Evolutionary conservation across 2,113 vertebrate genomes (phyloP).

Genomic region (Herpetotheres cachinnans): DNA sequence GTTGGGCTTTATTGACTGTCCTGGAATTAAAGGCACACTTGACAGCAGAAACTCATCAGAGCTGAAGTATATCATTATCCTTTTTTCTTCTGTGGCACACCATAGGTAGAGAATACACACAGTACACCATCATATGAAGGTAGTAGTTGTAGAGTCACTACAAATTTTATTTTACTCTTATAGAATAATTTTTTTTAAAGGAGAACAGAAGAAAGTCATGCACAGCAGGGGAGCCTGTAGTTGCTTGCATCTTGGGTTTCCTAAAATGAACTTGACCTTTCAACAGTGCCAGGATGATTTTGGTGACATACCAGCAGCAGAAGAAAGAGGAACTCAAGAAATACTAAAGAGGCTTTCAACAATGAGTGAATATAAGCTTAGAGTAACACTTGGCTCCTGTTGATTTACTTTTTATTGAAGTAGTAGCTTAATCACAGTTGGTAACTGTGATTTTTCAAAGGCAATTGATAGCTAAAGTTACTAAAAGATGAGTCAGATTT

Average conservation of each 20-base stretch:
- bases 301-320: neutral
- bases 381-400: neutral
- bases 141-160: neutral
- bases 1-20: neutral
- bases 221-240: neutral
- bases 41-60: neutral
- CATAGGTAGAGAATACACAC: neutral
- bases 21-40: neutral
- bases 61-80: neutral
- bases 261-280: constrained; percentile 16
- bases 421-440: neutral
- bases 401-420: neutral
- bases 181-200: neutral
- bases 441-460: neutral
- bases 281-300: neutral
- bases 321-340: neutral
- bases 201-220: neutral
- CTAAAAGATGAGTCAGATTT: neutral
- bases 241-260: neutral
- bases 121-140: neutral
- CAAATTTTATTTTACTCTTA: neutral
- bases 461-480: neutral
- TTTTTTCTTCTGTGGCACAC: neutral
- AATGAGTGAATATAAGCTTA: neutral
- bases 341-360: neutral